Evolutionary conservation across 1,140 invertebrate genomes (phyloP).

Genomic region (Bombus pascuorum): DNA sequence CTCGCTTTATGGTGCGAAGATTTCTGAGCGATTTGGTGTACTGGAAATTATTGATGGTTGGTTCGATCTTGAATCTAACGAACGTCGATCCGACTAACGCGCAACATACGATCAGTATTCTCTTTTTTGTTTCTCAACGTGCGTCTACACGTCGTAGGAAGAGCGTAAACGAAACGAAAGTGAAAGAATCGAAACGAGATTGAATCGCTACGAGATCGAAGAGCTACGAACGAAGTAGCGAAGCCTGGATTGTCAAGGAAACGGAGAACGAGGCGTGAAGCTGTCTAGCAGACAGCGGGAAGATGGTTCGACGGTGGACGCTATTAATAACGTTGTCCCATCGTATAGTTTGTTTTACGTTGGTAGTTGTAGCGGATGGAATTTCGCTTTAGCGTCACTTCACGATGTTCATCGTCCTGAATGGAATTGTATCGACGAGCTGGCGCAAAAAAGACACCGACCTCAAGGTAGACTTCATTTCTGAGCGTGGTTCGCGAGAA

Average conservation of each 20-base stretch:
- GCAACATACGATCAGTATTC: too few relatives aligned
- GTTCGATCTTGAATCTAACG: too few relatives aligned
- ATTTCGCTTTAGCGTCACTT: constrained; percentile 61
- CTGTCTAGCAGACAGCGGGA: constrained; percentile 10
- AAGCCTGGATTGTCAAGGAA: not conserved
- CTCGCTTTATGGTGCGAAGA: not conserved
- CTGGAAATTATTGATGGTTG: not conserved
- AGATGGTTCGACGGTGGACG: constrained; percentile 21
- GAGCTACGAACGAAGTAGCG: too few relatives aligned
- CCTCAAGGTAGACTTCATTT: constrained; percentile 67
- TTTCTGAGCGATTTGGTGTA: not conserved
- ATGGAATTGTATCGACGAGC: constrained; percentile 64
- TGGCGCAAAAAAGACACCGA: constrained; percentile 52
- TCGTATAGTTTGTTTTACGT: constrained; percentile 44
- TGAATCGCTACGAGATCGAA: not conserved
- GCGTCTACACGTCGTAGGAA: fast-evolving
- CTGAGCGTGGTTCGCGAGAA: constrained; percentile 34
- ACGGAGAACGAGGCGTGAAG: constrained; percentile 4
- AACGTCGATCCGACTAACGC: not conserved
- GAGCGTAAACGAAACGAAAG: not conserved
- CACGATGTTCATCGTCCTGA: constrained; percentile 55
- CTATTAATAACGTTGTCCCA: constrained; percentile 47
- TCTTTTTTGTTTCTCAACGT: fast-evolving
- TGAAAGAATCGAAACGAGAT: not conserved
- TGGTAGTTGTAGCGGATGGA: constrained; percentile 32